Conservation (phyloP, 2,113 vertebrate genomes). For the Mus spicilegus region DNA sequence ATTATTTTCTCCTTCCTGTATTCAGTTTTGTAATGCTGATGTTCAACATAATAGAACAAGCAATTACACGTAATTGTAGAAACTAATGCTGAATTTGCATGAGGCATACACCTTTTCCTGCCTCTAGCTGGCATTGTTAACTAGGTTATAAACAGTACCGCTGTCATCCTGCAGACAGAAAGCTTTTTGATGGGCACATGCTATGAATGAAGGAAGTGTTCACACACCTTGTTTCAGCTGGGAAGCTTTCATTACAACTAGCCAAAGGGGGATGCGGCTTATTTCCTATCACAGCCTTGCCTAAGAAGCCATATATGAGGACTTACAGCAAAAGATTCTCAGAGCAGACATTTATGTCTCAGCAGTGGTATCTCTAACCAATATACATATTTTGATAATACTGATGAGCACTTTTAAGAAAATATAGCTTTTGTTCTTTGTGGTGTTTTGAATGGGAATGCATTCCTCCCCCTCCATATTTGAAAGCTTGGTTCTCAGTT, state of each 20-base stretch:
- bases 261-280: slow-evolving; percentile 77
- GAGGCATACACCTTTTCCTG: slow-evolving; percentile 86
- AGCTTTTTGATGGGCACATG: slow-evolving; percentile 82
- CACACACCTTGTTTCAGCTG: slow-evolving; percentile 81
- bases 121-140: slow-evolving; percentile 85
- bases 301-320: slow-evolving; percentile 70
- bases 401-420: slow-evolving; percentile 44
- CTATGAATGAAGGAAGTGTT: slow-evolving; percentile 82
- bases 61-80: slow-evolving; percentile 83
- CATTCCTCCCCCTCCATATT: not conserved
- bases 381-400: slow-evolving; percentile 38
- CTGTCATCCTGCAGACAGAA: slow-evolving; percentile 80
- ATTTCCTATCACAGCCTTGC: slow-evolving; percentile 74
- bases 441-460: not conserved
- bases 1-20: slow-evolving; percentile 70
- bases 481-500: not conserved
- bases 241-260: slow-evolving; percentile 81
- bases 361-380: not conserved
- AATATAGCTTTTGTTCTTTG: slow-evolving; percentile 27
- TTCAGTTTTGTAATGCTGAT: slow-evolving; percentile 75
- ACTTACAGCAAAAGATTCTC: not conserved
- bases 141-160: slow-evolving; percentile 85
- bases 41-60: slow-evolving; percentile 82
- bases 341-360: slow-evolving; percentile 61
- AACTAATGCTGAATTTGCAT: slow-evolving; percentile 86